These are phyloP conservation scores for Pipistrellus kuhlii DNA, from an alignment of 2,797 vertebrate genomes.

Conservation along the genomic window DNA sequence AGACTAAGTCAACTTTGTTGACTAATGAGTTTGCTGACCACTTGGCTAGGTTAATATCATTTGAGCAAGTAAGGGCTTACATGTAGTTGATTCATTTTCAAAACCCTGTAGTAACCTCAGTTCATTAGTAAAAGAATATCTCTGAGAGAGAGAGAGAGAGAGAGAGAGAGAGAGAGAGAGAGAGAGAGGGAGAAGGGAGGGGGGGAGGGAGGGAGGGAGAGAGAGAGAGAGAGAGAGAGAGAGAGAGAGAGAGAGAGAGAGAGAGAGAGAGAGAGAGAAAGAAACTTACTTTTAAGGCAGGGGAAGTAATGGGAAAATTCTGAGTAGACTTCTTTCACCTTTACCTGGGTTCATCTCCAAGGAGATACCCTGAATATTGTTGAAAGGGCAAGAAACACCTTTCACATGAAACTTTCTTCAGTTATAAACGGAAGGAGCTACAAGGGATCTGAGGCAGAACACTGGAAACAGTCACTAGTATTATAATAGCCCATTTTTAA, in stretches of 20 bases:
- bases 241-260: no score
- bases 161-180: background rate
- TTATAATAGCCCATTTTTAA: background rate
- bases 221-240: background rate
- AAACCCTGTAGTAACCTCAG: background rate
- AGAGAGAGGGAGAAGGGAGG: background rate
- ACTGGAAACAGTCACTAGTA: background rate
- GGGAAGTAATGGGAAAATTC: background rate
- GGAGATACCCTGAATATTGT: background rate
- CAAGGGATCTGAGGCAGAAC: background rate
- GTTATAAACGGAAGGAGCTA: background rate
- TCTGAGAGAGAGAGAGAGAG: no score
- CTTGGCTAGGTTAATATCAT: background rate
- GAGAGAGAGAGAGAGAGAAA: no score
- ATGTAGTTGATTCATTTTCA: background rate
- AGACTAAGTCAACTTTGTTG: background rate
- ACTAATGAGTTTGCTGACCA: no score
- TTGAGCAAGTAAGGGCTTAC: background rate
- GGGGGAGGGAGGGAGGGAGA: no score
- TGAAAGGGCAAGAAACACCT: background rate
- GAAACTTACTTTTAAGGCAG: background rate
- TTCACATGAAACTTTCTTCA: background rate
- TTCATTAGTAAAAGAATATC: background rate
- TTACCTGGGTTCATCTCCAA: background rate
- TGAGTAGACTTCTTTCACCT: background rate